Evolutionary conservation across 30 jellyfish, hydroid and myxozoan genomes (phyloP).

Genomic region (Sanderia malayensis): DNA sequence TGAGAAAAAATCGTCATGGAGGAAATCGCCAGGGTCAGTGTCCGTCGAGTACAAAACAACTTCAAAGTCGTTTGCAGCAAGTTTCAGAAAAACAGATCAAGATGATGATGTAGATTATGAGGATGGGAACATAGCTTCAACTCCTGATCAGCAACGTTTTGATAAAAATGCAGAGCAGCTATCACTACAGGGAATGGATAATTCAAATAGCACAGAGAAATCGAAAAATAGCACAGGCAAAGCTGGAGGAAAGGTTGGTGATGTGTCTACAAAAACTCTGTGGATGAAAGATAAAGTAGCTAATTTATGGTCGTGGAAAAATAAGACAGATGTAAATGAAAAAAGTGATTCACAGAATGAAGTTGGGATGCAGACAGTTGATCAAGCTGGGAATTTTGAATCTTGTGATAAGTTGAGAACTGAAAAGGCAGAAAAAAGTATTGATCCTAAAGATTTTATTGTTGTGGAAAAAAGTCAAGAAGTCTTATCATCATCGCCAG

Average conservation of each 20-base stretch:
- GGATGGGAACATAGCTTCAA: neutral
- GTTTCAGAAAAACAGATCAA: slow-evolving; percentile 31
- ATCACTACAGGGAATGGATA: slow-evolving; percentile 13
- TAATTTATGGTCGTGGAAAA: slow-evolving; percentile 56
- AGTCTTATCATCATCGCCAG: neutral
- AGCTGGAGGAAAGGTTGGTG: slow-evolving; percentile 54
- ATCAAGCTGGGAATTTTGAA: neutral
- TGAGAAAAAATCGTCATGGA: slow-evolving; percentile 20
- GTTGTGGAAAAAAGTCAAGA: neutral
- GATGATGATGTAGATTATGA: slow-evolving; percentile 20
- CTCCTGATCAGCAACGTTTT: neutral
- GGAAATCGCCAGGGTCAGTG: slow-evolving; percentile 44
- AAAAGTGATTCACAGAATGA: neutral
- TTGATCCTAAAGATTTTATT: neutral
- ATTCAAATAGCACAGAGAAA: slow-evolving; percentile 22
- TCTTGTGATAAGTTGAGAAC: neutral
- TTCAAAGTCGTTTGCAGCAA: slow-evolving; percentile 56
- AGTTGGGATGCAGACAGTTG: neutral
- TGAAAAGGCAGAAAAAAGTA: neutral
- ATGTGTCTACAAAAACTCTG: slow-evolving; percentile 49
- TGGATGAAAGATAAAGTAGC: slow-evolving; percentile 72
- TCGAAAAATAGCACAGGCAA: slow-evolving; percentile 48
- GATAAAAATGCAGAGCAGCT: neutral
- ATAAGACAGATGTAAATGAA: slow-evolving; percentile 42
- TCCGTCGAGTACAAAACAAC: slow-evolving; percentile 50